Conservation (phyloP, 2,113 vertebrate species). For the Elanus axillaris region DNA sequence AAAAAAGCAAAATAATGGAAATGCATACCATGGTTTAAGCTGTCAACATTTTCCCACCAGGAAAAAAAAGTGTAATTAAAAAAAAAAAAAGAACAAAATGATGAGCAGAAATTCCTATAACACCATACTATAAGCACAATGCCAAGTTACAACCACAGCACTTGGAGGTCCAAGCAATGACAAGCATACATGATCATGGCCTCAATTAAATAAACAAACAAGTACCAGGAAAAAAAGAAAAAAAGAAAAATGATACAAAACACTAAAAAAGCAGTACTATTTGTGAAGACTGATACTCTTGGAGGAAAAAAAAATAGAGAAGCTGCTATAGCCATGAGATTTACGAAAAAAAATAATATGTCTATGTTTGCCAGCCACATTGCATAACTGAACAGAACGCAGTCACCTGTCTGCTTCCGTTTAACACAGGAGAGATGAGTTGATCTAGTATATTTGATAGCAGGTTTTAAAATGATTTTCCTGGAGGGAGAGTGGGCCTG, state of each 20-base stretch:
- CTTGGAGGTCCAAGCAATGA: conserved; percentile 71
- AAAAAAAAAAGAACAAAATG: not conserved
- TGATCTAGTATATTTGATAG: conserved; percentile 91
- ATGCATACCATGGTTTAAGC: conserved; percentile 73
- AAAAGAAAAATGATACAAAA: conserved; percentile 62
- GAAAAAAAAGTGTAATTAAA: conserved; percentile 8
- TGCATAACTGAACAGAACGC: conserved; percentile 75
- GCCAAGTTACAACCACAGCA: conserved; percentile 76
- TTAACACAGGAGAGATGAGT: conserved; percentile 93
- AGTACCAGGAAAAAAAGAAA: conserved; percentile 31
- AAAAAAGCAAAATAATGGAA: conserved; percentile 75
- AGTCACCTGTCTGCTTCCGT: conserved; percentile 98
- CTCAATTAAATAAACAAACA: conserved; percentile 64
- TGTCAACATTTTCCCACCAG: conserved; percentile 74
- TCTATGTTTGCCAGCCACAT: conserved; percentile 87
- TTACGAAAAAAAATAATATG: conserved; percentile 59
- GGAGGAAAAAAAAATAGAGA: conserved; percentile 66
- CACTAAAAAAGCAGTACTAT: conserved; percentile 57
- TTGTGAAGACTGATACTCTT: conserved; percentile 67
- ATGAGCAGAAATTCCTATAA: conserved; percentile 68
- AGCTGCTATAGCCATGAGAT: conserved; percentile 75
- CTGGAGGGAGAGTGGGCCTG: conserved; percentile 93
- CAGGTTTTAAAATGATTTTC: conserved; percentile 92
- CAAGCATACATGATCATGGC: conserved; percentile 76
- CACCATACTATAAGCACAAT: conserved; percentile 72